These are phyloP conservation scores for Zosterops japonicus DNA, from an alignment of 2,113 vertebrate species.

Conservation along the genomic window DNA sequence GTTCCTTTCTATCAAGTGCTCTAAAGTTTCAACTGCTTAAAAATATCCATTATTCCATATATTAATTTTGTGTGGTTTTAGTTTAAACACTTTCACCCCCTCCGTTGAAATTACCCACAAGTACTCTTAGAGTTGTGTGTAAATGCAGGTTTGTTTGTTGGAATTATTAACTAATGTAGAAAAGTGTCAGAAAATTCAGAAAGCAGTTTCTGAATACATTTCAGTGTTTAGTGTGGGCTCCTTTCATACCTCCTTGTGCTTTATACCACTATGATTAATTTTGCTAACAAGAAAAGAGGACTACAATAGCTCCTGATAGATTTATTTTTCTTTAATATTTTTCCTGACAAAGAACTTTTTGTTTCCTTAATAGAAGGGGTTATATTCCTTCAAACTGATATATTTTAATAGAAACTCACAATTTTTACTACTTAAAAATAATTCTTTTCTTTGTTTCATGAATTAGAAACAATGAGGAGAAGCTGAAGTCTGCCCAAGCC, in stretches of 20 bases:
- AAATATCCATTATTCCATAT: not conserved
- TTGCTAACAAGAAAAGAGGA: constrained; percentile 19
- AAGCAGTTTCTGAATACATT: not conserved
- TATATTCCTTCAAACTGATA: constrained; percentile 8
- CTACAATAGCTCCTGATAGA: constrained; percentile 38
- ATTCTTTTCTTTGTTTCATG: constrained; percentile 77
- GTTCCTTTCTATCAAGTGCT: not conserved
- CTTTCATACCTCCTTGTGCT: constrained; percentile 6
- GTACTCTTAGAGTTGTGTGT: not conserved
- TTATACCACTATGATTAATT: constrained; percentile 37
- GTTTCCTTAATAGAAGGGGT: not conserved
- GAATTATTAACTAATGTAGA: not conserved
- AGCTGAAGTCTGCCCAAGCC: constrained; percentile 85
- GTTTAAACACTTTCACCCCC: not conserved
- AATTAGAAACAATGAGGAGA: constrained; percentile 78
- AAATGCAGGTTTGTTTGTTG: not conserved
- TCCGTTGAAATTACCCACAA: not conserved
- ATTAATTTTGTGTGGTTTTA: not conserved
- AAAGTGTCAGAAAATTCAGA: constrained; percentile 2
- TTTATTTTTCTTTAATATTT: constrained; percentile 53
- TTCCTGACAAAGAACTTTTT: constrained; percentile 39
- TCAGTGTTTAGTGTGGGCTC: not conserved
- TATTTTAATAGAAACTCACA: constrained; percentile 61
- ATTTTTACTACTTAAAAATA: constrained; percentile 75
- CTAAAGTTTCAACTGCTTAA: not conserved